These are phyloP conservation scores for Nyctibius grandis DNA, from an alignment of 2,797 vertebrate genomes.

Conservation along the genomic window DNA sequence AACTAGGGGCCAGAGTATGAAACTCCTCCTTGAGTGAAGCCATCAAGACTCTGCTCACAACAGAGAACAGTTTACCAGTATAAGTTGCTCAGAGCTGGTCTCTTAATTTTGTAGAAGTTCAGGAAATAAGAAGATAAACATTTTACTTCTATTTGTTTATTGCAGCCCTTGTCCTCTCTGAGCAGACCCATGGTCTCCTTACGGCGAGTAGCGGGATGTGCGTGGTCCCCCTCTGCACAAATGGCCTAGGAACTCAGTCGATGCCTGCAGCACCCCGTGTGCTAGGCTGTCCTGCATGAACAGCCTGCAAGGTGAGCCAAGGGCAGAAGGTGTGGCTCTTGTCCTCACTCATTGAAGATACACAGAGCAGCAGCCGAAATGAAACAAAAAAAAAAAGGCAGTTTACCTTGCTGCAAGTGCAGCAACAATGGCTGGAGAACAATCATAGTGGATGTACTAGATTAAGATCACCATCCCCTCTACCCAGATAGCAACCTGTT, in stretches of 20 bases:
- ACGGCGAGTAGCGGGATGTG: fast-evolving
- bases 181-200: not conserved
- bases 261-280: not conserved
- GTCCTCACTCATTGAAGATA: not conserved
- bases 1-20: not conserved
- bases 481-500: not conserved
- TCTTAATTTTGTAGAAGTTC: not conserved
- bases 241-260: not conserved
- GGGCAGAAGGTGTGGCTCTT: not conserved
- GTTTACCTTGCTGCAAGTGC: not conserved
- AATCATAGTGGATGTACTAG: not conserved
- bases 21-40: not conserved
- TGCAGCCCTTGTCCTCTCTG: not conserved
- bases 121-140: not conserved
- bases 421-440: not conserved
- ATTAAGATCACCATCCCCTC: not conserved
- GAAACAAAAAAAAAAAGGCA: not conserved
- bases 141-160: not conserved
- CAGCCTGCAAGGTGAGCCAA: not conserved
- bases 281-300: not conserved
- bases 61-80: not conserved
- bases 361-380: not conserved
- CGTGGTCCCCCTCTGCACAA: not conserved
- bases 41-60: not conserved
- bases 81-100: not conserved